These are phyloP conservation scores for Aphidoletes aphidimyza DNA, from an alignment of 2,888 invertebrate genomes.

Conservation along the genomic window DNA sequence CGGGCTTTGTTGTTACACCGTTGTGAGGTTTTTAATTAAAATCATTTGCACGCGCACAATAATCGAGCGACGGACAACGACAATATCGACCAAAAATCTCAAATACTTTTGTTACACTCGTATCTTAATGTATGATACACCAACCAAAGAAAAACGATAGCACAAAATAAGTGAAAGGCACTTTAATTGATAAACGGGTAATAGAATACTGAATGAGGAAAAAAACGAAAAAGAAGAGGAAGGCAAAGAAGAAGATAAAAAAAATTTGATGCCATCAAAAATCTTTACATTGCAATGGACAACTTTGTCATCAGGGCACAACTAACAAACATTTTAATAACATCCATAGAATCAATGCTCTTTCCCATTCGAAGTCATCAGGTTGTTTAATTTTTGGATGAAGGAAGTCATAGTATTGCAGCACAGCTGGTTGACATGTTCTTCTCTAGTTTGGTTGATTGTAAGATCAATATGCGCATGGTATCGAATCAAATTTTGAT, in stretches of 20 bases:
- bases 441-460: not conserved
- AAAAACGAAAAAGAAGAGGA: no score
- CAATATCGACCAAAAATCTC: conserved; percentile 7
- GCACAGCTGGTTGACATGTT: not conserved
- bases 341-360: not conserved
- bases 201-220: not conserved
- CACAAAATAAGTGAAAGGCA: not conserved
- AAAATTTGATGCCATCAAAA: not conserved
- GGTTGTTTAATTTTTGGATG: not conserved
- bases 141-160: not conserved
- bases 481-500: no score
- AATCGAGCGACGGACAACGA: conserved; percentile 13
- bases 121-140: no score
- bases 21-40: conserved; percentile 53
- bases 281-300: not conserved
- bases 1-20: not conserved
- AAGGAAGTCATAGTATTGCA: not conserved
- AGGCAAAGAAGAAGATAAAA: not conserved
- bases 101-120: no score
- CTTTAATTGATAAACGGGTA: conserved; percentile 26
- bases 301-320: not conserved
- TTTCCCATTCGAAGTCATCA: not conserved
- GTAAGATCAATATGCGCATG: not conserved
- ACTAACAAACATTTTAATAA: conserved; percentile 13
- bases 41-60: conserved; percentile 20